Percentiles rank a stretch among this genome's conserved stretches.
Conservation (phyloP, 2,888 invertebrate genomes). For the Stegophylla sp. region DNA sequence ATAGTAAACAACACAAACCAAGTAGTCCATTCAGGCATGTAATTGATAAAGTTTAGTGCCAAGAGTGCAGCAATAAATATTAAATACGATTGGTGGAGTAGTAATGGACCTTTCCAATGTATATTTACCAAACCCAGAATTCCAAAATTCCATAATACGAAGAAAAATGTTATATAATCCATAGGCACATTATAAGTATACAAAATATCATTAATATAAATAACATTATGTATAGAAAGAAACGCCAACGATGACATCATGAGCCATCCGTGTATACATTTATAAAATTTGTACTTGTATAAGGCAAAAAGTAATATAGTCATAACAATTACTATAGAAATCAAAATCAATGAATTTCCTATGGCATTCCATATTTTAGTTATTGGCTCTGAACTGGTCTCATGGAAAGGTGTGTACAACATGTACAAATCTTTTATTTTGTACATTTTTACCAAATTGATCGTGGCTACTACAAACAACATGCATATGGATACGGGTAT, state of each 20-base stretch:
- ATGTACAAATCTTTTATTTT: constrained; percentile 86
- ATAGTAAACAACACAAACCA: constrained; percentile 97
- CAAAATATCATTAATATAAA: constrained; percentile 77
- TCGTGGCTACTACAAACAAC: constrained; percentile 97
- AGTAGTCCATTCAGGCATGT: constrained; percentile 98
- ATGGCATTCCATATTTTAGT: constrained; percentile 95
- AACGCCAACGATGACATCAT: constrained; percentile 93
- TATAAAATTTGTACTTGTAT: constrained; percentile 96
- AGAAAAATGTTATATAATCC: constrained; percentile 86
- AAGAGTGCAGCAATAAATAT: constrained; percentile 97
- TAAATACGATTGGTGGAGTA: constrained; percentile 93
- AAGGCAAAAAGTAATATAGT: constrained; percentile 91
- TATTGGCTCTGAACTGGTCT: constrained; percentile 83
- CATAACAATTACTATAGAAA: constrained; percentile 93
- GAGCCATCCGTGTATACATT: constrained; percentile 96
- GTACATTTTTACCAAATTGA: constrained; percentile 91
- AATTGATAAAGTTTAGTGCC: constrained; percentile 98
- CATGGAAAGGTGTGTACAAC: constrained; percentile 98
- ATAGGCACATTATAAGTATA: constrained; percentile 93
- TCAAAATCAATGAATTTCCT: constrained; percentile 92
- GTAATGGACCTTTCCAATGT: constrained; percentile 97
- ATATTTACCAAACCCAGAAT: constrained; percentile 97
- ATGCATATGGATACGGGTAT: constrained; percentile 98
- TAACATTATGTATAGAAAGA: constrained; percentile 84
- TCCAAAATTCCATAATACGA: constrained; percentile 98